These are phyloP conservation scores for Gonioctena quinquepunctata DNA, from an alignment of 1,140 invertebrate genomes.

Conservation along the genomic window DNA sequence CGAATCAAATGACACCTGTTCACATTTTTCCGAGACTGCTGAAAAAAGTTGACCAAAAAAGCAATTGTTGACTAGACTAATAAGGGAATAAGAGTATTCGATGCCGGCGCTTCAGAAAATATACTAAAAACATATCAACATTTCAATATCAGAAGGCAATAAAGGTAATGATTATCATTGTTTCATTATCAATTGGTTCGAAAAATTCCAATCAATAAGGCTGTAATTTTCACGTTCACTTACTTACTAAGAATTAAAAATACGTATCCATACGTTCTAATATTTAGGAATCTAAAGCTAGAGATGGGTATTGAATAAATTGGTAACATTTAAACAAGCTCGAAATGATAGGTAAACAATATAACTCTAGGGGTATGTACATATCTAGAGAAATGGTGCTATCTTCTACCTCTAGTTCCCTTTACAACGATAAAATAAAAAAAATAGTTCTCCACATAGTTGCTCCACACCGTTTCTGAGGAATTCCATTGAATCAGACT, in stretches of 20 bases:
- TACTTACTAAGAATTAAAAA: constrained; percentile 1
- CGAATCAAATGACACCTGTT: too few species aligned
- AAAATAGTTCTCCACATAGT: not conserved
- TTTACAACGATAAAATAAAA: not conserved
- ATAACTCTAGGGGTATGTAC: constrained; percentile 14
- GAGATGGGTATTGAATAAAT: not conserved
- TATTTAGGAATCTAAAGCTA: constrained; percentile 10
- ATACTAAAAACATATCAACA: not conserved
- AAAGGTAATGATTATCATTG: constrained; percentile 44
- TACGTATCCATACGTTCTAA: constrained; percentile 10
- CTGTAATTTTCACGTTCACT: not conserved
- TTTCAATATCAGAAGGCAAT: constrained; percentile 38
- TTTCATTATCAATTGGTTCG: constrained; percentile 12
- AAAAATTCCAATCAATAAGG: not conserved
- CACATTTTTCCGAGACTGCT: too few species aligned
- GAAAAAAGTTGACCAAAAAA: too few species aligned
- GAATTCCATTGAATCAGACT: too few species aligned
- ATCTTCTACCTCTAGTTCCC: not conserved
- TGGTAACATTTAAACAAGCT: constrained; percentile 30
- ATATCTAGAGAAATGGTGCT: not conserved
- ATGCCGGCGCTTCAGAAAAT: not conserved
- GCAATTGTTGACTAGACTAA: too few species aligned
- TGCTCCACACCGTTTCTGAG: too few species aligned
- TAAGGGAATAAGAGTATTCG: too few species aligned
- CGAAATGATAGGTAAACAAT: constrained; percentile 22